Conservation (phyloP, 2,113 vertebrate genomes). For the Piaya cayana region DNA sequence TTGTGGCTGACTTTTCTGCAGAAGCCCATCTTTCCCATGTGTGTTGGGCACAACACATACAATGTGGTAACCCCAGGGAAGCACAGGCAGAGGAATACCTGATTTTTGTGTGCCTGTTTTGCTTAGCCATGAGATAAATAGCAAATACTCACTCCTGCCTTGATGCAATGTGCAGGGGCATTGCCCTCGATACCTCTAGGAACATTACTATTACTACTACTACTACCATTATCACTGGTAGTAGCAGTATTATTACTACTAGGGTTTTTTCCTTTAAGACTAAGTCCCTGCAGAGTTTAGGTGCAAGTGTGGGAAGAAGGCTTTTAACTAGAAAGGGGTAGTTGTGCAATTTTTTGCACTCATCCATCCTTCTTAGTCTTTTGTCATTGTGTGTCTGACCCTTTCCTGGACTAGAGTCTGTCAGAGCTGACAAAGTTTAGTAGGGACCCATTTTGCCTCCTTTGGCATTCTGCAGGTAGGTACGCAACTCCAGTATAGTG, state of each 20-base stretch:
- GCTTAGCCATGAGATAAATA: background rate
- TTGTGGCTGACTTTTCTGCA: background rate
- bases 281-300: background rate
- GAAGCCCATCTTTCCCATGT: accelerated
- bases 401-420: background rate
- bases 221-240: background rate
- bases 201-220: background rate
- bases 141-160: background rate
- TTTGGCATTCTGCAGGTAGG: accelerated
- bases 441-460: background rate
- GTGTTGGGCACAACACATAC: background rate
- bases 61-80: background rate
- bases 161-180: background rate
- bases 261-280: background rate
- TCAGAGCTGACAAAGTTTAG: background rate
- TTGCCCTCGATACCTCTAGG: background rate
- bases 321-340: background rate
- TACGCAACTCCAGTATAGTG: background rate
- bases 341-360: background rate
- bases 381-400: background rate
- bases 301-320: background rate
- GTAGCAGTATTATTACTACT: too few species aligned
- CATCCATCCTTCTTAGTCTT: background rate
- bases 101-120: background rate
- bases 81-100: background rate